These are phyloP conservation scores for Molossus alvarezi DNA, from an alignment of 2,797 vertebrate species.

Conservation along the genomic window DNA sequence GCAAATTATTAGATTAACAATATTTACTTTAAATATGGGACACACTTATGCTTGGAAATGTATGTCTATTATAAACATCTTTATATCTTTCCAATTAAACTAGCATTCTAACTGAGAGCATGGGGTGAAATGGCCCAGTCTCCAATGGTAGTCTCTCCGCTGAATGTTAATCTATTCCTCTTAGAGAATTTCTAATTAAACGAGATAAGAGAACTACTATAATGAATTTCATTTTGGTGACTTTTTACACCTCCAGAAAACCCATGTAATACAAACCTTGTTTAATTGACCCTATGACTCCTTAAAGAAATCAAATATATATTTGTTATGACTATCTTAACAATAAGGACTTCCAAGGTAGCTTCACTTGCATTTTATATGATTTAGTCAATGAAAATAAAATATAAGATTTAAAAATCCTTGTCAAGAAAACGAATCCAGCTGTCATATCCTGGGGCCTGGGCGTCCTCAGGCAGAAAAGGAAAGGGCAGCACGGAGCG, in stretches of 20 bases:
- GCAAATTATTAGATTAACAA: slow-evolving; percentile 52
- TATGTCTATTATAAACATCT: background rate
- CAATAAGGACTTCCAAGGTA: background rate
- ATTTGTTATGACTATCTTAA: background rate
- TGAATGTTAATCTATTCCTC: background rate
- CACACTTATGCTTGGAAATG: background rate
- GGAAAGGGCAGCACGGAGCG: background rate
- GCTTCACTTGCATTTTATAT: background rate
- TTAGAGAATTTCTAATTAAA: slow-evolving; percentile 52
- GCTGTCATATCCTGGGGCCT: background rate
- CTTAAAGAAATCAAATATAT: background rate
- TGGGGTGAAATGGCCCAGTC: background rate
- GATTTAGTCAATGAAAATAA: slow-evolving; percentile 17
- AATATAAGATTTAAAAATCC: background rate
- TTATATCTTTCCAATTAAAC: background rate
- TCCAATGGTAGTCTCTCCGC: background rate
- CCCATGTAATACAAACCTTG: background rate
- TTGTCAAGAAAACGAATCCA: background rate
- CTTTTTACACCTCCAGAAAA: slow-evolving; percentile 37
- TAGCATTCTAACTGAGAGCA: background rate
- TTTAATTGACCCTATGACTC: background rate
- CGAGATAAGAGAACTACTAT: background rate
- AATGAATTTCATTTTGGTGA: background rate
- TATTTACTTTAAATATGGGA: slow-evolving; percentile 6
- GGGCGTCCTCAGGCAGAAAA: background rate